These are phyloP conservation scores for Pangasius djambal DNA, from an alignment of 2,797 vertebrate genomes.

Conservation along the genomic window DNA sequence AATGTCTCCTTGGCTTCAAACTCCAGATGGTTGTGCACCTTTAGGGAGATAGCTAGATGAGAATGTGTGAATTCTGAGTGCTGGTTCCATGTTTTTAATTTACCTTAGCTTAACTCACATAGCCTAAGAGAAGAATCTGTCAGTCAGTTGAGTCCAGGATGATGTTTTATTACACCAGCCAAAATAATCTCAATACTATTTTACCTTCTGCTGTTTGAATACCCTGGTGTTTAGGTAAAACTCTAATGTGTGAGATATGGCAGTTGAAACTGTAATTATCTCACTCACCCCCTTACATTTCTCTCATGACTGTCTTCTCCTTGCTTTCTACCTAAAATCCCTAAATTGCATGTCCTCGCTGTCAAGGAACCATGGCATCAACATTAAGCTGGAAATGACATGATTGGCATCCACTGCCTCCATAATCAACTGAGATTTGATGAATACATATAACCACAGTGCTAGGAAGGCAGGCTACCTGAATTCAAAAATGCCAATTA, in stretches of 20 bases:
- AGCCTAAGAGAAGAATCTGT: slow-evolving; percentile 34
- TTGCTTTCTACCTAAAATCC: slow-evolving; percentile 51
- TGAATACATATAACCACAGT: slow-evolving; percentile 52
- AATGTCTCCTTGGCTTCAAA: not conserved
- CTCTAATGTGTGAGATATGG: slow-evolving; percentile 47
- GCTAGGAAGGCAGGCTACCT: slow-evolving; percentile 50
- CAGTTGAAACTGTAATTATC: slow-evolving; percentile 57
- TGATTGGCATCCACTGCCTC: slow-evolving; percentile 54
- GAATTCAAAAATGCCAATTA: slow-evolving; percentile 72
- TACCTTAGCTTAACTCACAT: slow-evolving; percentile 18
- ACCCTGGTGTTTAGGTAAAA: slow-evolving; percentile 44
- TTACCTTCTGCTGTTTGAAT: slow-evolving; percentile 52
- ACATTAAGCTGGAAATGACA: slow-evolving; percentile 54
- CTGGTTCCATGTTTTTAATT: slow-evolving; percentile 28
- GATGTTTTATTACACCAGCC: slow-evolving; percentile 49
- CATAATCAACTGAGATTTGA: slow-evolving; percentile 58
- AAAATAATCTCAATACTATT: slow-evolving; percentile 50
- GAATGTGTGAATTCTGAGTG: slow-evolving; percentile 7
- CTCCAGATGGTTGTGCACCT: not conserved
- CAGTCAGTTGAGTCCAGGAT: slow-evolving; percentile 25
- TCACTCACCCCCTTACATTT: slow-evolving; percentile 52
- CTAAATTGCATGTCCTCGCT: slow-evolving; percentile 54
- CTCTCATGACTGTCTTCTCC: slow-evolving; percentile 42
- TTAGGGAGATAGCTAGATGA: no score
- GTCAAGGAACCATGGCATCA: slow-evolving; percentile 46